phyloP scores from a whole-genome alignment of 2,113 vertebrate species.

The Otolemur garnettii region DNA sequence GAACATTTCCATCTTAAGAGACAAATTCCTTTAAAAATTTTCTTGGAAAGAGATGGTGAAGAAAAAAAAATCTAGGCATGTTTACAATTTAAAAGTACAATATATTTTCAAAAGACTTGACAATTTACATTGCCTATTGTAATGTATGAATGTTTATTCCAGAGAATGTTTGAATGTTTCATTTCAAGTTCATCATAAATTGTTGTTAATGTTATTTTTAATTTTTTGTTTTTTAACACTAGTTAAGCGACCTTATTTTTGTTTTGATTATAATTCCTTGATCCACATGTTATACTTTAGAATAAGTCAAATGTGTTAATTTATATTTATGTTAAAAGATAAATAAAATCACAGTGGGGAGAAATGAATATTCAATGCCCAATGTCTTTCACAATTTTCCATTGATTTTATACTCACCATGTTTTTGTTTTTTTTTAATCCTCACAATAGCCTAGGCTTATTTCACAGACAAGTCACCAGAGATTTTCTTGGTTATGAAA shows the following conservation, averaged over 20 bases:
- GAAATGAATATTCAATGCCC: slow-evolving; percentile 15
- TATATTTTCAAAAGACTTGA: slow-evolving; percentile 3
- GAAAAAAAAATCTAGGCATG: neutral
- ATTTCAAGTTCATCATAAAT: neutral
- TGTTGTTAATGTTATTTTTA: neutral
- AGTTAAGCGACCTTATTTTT: neutral
- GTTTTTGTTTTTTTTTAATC: neutral
- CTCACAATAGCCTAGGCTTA: neutral
- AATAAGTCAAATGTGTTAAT: neutral
- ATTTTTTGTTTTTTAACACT: neutral
- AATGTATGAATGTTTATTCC: too few species aligned
- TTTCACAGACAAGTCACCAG: neutral
- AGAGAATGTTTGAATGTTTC: neutral
- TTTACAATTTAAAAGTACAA: neutral
- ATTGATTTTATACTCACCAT: neutral
- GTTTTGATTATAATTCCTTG: neutral
- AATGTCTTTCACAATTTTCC: neutral
- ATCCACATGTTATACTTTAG: neutral
- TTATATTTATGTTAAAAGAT: neutral
- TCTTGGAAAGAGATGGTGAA: neutral
- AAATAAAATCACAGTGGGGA: neutral
- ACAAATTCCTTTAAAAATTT: neutral
- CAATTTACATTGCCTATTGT: neutral
- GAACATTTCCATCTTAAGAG: neutral
- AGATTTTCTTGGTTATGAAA: neutral